A percentile compares a stretch with the other conserved stretches of the same genome.
Conservation (phyloP, 2,888 invertebrate genomes). For the Frankliniella intonsa region DNA sequence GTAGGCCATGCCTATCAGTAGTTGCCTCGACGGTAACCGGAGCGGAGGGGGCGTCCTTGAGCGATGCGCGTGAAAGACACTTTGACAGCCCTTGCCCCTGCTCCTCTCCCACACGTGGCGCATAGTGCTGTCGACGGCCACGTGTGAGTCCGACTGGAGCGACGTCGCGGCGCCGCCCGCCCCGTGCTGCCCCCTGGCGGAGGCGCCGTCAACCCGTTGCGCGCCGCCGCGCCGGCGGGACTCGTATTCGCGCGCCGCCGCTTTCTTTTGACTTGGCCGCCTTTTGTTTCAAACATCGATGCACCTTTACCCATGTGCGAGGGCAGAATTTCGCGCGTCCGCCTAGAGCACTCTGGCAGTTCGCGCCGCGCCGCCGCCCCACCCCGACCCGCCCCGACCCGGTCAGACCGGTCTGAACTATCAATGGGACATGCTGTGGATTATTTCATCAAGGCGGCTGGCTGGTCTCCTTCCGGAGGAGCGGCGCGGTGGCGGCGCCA, state of each 20-base stretch:
- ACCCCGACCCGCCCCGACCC: background rate
- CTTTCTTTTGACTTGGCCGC: too few relatives aligned
- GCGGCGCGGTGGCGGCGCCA: background rate
- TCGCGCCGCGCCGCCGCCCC: background rate
- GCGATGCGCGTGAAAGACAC: too few relatives aligned
- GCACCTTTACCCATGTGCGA: background rate
- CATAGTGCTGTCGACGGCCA: background rate
- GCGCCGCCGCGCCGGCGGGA: background rate
- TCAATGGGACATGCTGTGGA: slow-evolving; percentile 16
- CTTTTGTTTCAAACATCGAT: too few relatives aligned
- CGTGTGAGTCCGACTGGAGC: background rate
- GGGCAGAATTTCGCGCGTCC: background rate
- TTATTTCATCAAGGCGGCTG: background rate
- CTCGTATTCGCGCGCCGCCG: too few relatives aligned
- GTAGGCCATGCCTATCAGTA: too few relatives aligned
- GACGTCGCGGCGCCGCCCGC: background rate
- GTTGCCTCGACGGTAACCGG: too few relatives aligned
- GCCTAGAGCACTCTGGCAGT: background rate
- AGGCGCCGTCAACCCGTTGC: background rate
- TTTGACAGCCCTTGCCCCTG: too few relatives aligned
- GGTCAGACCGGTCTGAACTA: slow-evolving; percentile 7
- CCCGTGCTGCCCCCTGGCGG: slow-evolving; percentile 1
- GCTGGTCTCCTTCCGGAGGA: background rate
- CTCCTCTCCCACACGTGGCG: background rate
- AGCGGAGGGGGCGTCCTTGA: too few relatives aligned